Conservation (phyloP, 2,797 vertebrate genomes). For the Threskiornis aethiopicus region DNA sequence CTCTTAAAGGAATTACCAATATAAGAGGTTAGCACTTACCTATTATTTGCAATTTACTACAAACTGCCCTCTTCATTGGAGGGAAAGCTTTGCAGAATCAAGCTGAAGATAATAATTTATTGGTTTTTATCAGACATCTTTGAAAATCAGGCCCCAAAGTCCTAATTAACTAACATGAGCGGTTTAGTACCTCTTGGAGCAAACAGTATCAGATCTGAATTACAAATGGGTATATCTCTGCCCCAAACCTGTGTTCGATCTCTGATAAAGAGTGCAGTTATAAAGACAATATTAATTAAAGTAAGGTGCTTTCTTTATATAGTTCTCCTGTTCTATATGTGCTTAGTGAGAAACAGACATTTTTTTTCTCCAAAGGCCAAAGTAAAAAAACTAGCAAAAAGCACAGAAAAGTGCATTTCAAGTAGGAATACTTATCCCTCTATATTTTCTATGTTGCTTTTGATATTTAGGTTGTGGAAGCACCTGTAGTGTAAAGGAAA, state of each 20-base stretch:
- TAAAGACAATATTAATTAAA: slow-evolving; percentile 58
- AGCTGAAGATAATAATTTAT: slow-evolving; percentile 47
- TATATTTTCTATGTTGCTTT: background rate
- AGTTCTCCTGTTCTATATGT: background rate
- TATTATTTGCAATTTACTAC: background rate
- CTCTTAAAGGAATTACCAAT: background rate
- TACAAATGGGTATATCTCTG: slow-evolving; percentile 36
- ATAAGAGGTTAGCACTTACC: background rate
- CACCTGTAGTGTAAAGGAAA: background rate
- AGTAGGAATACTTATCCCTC: background rate
- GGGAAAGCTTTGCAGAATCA: slow-evolving; percentile 30
- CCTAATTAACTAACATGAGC: slow-evolving; percentile 58
- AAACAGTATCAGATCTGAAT: slow-evolving; percentile 55
- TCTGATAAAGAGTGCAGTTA: slow-evolving; percentile 31
- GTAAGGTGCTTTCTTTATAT: background rate
- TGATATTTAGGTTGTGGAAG: background rate
- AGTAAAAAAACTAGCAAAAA: background rate
- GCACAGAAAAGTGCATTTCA: background rate
- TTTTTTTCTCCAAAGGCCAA: background rate
- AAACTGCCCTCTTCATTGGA: background rate
- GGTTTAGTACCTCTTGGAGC: background rate
- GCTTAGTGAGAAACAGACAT: background rate
- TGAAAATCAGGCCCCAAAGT: slow-evolving; percentile 50
- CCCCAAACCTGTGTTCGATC: slow-evolving; percentile 26
- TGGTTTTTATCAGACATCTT: slow-evolving; percentile 58